Base-by-base conservation (phyloP, 2,888 invertebrate species). In the Machimus atricapillus region DNA sequence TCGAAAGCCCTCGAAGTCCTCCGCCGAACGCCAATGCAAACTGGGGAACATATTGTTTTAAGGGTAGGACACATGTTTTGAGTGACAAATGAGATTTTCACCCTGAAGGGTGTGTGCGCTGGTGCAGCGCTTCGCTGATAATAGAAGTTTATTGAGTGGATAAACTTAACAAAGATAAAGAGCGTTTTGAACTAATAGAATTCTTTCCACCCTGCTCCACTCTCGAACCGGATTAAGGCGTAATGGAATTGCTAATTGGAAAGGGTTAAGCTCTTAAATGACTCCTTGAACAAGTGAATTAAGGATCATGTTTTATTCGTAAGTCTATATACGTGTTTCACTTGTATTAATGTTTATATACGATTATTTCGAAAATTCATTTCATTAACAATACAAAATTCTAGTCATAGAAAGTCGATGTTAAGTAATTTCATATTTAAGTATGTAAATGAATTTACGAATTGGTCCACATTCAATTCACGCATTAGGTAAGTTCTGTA, bases 81-180 rank as follows among this genome's bases (percentile, higher is more conserved):
- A 74, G 74, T 46, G 85, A 74, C 43, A 85, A 85, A 85, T 85
- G 85, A 85, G 85, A 83, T 58, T 40, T 83, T 23, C 66, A 66
- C 81, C 27, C 34, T 27, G 34, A 34, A 56, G 46, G 14, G 23
- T 34, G 66, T 66, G 83, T 79, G 46, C 46, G 79, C 46, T 40
- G 79, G 27, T 46, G 79, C 46, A 66, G 12, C 27, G 66, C 43
- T 23, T 19, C 40, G 37, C 79, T 46, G 46, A 79, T 79, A 79
- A 79, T 79, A 40, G 79, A 79, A 23, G 79, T 40, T 40, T 79
- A 79, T 79, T 79, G 79, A 46, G 79, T 43, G 79, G 46, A 52
- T 79, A 79, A 79, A 79, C 46, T 76, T 76, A 76, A 76, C 76
- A 40, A 8, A 34, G 76, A 76, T 76, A 40, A 76, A 40, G 19